Conservation (phyloP, 2,113 vertebrate species). For the Puma concolor region DNA sequence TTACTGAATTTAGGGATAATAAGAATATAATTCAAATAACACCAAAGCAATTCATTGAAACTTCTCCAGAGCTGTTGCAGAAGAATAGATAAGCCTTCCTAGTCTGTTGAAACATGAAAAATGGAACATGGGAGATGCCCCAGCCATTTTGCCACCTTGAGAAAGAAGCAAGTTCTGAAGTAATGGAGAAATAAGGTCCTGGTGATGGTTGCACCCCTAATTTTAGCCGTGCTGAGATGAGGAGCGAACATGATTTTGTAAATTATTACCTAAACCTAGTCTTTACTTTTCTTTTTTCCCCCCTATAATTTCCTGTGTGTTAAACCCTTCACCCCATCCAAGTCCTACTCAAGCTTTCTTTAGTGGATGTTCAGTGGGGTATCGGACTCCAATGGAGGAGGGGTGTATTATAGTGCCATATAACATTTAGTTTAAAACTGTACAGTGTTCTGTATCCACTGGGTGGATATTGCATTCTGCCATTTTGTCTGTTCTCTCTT, state of each 20-base stretch:
- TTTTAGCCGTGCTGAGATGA: neutral
- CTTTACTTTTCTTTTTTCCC: neutral
- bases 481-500: neutral
- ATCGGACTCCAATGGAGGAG: neutral
- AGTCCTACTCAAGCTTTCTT: neutral
- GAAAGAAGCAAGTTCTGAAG: neutral
- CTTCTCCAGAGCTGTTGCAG: neutral
- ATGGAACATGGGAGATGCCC: neutral
- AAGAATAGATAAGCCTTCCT: neutral
- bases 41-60: neutral
- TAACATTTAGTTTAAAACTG: neutral
- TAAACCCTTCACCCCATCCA: neutral
- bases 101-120: neutral
- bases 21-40: neutral
- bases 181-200: neutral
- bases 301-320: neutral
- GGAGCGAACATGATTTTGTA: neutral
- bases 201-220: neutral
- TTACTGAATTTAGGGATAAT: neutral
- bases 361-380: neutral
- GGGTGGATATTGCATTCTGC: neutral
- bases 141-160: neutral
- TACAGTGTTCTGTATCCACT: neutral
- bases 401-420: neutral
- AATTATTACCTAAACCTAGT: neutral